A percentile compares a stretch with the other conserved stretches of the same genome.
Evolutionary conservation across 2,113 vertebrate genomes (phyloP).

Genomic region (Catagonus wagneri): DNA sequence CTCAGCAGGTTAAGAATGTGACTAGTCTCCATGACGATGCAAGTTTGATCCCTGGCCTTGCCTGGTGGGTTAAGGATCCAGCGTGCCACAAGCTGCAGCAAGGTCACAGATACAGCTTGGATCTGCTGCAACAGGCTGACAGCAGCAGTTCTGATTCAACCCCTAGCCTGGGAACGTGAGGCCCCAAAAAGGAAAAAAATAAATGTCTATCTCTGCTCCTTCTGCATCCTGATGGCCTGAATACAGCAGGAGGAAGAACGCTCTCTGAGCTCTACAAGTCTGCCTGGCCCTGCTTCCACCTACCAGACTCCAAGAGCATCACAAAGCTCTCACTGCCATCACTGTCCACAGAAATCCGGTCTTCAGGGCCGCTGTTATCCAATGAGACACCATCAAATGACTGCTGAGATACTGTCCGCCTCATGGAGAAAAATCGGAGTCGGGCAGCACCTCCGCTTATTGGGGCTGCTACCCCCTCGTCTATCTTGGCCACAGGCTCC

Average conservation of each 20-base stretch:
- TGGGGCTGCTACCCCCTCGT: conserved; percentile 86
- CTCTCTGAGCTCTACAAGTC: not conserved
- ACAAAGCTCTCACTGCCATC: conserved; percentile 95
- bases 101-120: too few species aligned
- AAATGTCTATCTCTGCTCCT: not conserved
- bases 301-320: conserved; percentile 94
- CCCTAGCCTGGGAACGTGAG: too few species aligned
- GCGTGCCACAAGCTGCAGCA: too few species aligned
- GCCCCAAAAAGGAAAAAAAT: too few species aligned
- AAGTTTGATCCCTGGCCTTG: too few species aligned
- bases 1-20: too few species aligned
- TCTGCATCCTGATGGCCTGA: not conserved
- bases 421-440: conserved; percentile 91
- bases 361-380: conserved; percentile 94
- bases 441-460: conserved; percentile 76
- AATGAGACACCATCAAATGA: conserved; percentile 94
- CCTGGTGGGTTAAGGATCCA: too few species aligned
- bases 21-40: too few species aligned
- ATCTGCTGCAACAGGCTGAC: too few species aligned
- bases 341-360: conserved; percentile 94
- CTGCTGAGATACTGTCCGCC: conserved; percentile 94
- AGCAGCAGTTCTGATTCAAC: too few species aligned
- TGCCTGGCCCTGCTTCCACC: conserved; percentile 3
- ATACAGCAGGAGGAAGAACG: not conserved
- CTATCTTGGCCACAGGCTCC: conserved; percentile 89